A percentile compares a stretch with the other conserved stretches of the same genome.
Evolutionary conservation across 2,113 vertebrate genomes (phyloP).

Genomic region (Formicarius rufipectus): DNA sequence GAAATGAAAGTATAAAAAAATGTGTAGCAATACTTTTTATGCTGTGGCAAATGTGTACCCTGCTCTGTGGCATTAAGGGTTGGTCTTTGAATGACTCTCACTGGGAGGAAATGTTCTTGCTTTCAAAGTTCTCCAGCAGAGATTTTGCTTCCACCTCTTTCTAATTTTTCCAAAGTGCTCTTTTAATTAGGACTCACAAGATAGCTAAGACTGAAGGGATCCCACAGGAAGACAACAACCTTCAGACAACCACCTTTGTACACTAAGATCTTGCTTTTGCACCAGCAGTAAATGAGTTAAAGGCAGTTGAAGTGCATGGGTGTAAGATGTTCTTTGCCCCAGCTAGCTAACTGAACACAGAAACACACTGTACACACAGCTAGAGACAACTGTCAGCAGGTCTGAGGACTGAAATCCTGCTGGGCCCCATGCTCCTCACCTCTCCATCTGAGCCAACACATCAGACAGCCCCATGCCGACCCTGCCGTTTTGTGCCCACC

Average conservation of each 20-base stretch:
- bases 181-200: background rate
- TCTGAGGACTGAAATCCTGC: background rate
- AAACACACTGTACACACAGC: background rate
- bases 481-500: background rate
- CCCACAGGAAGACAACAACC: background rate
- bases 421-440: background rate
- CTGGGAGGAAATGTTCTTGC: background rate
- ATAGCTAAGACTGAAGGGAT: background rate
- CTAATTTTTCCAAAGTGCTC: background rate
- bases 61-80: background rate
- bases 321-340: background rate
- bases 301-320: background rate
- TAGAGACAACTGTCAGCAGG: background rate
- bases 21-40: background rate
- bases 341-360: background rate
- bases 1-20: background rate
- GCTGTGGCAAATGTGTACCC: background rate
- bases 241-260: background rate
- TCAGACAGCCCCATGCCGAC: fast-evolving
- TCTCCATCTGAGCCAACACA: background rate
- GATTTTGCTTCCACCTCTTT: background rate
- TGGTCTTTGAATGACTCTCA: background rate
- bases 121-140: background rate
- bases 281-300: background rate
- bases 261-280: background rate